Percentiles rank a stretch among this genome's conserved stretches.
phyloP scores from a whole-genome alignment of 2,888 invertebrate genomes.

The Acronicta psi region DNA sequence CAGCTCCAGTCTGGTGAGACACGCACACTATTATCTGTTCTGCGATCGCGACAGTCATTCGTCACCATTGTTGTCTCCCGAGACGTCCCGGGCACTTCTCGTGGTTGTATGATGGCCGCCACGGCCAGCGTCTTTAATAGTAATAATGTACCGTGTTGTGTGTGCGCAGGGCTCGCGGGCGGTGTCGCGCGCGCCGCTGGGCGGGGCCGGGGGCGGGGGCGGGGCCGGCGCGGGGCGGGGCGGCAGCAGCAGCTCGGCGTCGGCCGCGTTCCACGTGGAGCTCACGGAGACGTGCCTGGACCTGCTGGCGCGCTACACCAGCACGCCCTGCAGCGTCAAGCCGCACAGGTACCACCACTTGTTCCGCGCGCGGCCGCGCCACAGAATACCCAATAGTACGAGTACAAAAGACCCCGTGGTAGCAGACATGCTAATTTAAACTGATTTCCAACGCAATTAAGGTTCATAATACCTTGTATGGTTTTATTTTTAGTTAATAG shows the following conservation, averaged over 20 bases:
- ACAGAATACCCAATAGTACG: no score
- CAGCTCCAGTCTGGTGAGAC: slow-evolving; percentile 93
- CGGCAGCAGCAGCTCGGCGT: slow-evolving; percentile 73
- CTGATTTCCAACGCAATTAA: no score
- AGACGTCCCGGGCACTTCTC: no score
- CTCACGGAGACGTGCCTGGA: slow-evolving; percentile 97
- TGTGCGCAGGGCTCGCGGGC: slow-evolving; percentile 82
- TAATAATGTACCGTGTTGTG: slow-evolving; percentile 2
- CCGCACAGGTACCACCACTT: slow-evolving; percentile 79
- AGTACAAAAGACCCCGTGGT: no score
- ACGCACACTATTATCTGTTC: background rate
- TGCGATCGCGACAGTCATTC: background rate
- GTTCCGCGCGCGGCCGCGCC: no score
- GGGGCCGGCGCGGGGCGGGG: slow-evolving; percentile 58
- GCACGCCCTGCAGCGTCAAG: slow-evolving; percentile 79
- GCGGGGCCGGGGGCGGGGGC: slow-evolving; percentile 84
- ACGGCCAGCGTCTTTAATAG: no score
- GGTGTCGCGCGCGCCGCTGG: slow-evolving; percentile 69
- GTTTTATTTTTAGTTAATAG: no score
- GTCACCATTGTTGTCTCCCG: background rate
- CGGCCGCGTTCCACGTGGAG: slow-evolving; percentile 95
- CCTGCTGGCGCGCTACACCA: slow-evolving; percentile 83
- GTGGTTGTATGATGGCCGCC: no score
- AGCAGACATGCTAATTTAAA: no score
- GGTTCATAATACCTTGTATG: no score